These are phyloP conservation scores for Muntiacus muntjak DNA, from an alignment of 2,113 vertebrate species.

Conservation along the genomic window DNA sequence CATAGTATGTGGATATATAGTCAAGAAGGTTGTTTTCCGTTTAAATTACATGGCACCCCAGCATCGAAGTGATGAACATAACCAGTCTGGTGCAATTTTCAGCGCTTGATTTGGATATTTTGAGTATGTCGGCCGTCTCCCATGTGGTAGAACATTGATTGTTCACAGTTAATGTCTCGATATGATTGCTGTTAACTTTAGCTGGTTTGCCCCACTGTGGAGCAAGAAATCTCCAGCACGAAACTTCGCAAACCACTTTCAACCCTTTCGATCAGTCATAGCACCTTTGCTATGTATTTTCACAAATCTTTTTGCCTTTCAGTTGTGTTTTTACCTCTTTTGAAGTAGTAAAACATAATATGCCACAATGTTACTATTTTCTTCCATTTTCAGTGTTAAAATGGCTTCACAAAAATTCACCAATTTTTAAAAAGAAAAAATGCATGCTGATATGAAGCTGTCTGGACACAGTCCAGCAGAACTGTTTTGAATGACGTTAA, in stretches of 20 bases:
- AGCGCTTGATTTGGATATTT: neutral
- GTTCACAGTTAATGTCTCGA: neutral
- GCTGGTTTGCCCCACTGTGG: neutral
- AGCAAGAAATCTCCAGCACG: fast-evolving
- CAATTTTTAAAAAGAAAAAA: neutral
- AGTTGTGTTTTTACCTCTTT: neutral
- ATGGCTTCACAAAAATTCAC: neutral
- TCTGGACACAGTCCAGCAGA: neutral
- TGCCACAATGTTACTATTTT: neutral
- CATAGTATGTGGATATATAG: neutral
- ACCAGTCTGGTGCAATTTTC: neutral
- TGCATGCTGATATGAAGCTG: neutral
- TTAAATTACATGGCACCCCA: neutral
- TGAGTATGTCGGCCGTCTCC: neutral
- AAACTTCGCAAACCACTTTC: neutral
- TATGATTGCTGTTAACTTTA: neutral
- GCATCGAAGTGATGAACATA: neutral
- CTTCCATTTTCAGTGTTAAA: neutral
- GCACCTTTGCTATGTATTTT: neutral
- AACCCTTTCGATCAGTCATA: fast-evolving
- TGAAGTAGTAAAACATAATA: neutral
- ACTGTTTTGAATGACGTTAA: neutral
- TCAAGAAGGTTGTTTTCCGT: neutral
- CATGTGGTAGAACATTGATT: neutral
- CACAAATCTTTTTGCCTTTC: neutral